Conservation (phyloP, 2,888 invertebrate genomes). For the Catocala fraxini region DNA sequence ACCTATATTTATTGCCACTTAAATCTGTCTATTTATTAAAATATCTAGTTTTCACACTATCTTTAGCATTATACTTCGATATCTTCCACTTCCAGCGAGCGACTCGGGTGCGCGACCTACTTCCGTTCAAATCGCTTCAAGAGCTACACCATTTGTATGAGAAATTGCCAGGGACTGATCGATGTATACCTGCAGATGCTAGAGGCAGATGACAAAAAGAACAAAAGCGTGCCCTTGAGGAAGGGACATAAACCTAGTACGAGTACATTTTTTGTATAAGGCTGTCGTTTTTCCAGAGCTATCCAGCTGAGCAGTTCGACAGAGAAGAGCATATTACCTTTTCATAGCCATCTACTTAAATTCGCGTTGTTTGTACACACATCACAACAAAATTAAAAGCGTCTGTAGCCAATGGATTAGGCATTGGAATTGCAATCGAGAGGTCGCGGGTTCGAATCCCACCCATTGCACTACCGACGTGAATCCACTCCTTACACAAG, state of each 20-base stretch:
- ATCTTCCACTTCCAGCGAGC: constrained; percentile 55
- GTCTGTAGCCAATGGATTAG: too few relatives aligned
- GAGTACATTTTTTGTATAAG: neutral
- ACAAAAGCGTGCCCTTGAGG: neutral
- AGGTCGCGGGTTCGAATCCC: too few relatives aligned
- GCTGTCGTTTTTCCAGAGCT: too few relatives aligned
- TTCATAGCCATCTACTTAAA: too few relatives aligned
- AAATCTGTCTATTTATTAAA: too few relatives aligned
- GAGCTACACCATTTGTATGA: constrained; percentile 60
- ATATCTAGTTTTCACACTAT: neutral
- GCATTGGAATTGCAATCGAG: too few relatives aligned
- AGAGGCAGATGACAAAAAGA: constrained; percentile 20
- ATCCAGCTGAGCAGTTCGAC: too few relatives aligned
- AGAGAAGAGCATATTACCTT: too few relatives aligned
- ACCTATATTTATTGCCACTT: neutral
- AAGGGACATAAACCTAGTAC: constrained; percentile 7
- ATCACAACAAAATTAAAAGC: too few relatives aligned
- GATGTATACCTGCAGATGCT: constrained; percentile 64
- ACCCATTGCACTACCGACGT: too few relatives aligned
- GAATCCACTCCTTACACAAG: too few relatives aligned
- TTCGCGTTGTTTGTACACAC: too few relatives aligned
- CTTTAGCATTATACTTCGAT: neutral
- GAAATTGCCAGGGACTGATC: constrained; percentile 56
- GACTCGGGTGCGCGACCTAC: constrained; percentile 66
- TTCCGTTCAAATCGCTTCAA: constrained; percentile 66